These are phyloP conservation scores for Propsilocerus akamusi DNA, from an alignment of 1,140 invertebrate genomes.

Conservation along the genomic window DNA sequence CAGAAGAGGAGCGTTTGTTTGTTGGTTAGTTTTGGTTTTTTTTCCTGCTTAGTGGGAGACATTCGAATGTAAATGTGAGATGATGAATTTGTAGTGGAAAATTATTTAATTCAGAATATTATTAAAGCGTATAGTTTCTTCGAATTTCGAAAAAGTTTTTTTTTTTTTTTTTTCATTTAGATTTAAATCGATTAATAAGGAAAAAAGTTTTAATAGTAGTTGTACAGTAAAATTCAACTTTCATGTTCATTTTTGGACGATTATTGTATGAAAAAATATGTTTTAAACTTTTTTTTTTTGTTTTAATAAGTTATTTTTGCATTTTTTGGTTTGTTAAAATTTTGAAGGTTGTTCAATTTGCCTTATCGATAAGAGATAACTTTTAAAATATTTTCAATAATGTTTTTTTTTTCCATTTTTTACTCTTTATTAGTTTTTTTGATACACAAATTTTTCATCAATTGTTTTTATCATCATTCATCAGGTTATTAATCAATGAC, in stretches of 20 bases:
- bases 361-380: neutral
- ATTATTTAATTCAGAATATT: too few relatives aligned
- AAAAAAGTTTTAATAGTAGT: neutral
- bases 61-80: too few relatives aligned
- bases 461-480: neutral
- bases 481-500: too few relatives aligned
- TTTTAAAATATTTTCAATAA: conserved; percentile 4
- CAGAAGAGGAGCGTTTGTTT: too few relatives aligned
- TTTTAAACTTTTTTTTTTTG: neutral
- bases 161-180: neutral
- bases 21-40: too few relatives aligned
- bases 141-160: neutral
- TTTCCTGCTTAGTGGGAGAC: too few relatives aligned
- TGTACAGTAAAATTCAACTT: neutral
- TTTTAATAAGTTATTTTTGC: neutral
- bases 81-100: too few relatives aligned
- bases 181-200: neutral
- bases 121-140: conserved; percentile 2
- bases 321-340: neutral
- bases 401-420: neutral
- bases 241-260: conserved; percentile 3
- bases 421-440: neutral
- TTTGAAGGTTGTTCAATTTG: neutral
- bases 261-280: conserved; percentile 4
- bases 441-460: conserved; percentile 1